Percentiles rank a stretch among this genome's conserved stretches.
These are phyloP conservation scores for Pinna nobilis DNA, from an alignment of 1,140 invertebrate genomes.

Conservation along the genomic window DNA sequence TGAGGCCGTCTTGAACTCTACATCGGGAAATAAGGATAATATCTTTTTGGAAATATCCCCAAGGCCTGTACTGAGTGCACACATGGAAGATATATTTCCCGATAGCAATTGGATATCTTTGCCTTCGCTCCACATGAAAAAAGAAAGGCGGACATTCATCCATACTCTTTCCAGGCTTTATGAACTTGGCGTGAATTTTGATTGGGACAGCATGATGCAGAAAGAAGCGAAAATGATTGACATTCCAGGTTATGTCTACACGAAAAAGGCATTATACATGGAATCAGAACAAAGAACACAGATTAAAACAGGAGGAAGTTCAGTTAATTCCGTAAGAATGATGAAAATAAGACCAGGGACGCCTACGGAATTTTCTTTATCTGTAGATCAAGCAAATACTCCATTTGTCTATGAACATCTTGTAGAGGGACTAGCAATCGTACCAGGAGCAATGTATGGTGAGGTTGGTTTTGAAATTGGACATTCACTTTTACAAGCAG, in stretches of 20 bases:
- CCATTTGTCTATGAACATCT: constrained; percentile 19
- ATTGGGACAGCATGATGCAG: not conserved
- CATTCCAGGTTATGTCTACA: not conserved
- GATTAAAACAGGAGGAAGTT: not conserved
- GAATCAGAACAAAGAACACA: not conserved
- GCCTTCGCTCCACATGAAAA: not conserved
- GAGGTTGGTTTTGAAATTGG: constrained; percentile 17
- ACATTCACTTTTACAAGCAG: not conserved
- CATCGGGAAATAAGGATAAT: not conserved
- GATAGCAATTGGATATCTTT: not conserved
- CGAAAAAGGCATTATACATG: not conserved
- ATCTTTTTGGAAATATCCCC: not conserved
- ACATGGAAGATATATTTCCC: not conserved
- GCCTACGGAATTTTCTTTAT: not conserved
- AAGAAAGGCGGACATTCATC: not conserved
- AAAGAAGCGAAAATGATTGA: not conserved
- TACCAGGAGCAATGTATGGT: constrained; percentile 15
- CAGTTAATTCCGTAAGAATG: not conserved
- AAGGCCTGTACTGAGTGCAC: not conserved
- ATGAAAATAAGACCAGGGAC: not conserved
- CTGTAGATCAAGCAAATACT: not conserved
- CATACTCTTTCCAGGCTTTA: not conserved
- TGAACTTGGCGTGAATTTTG: not conserved
- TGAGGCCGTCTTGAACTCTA: too few relatives aligned
- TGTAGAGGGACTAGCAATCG: not conserved